Conservation (phyloP, 2,888 invertebrate species). For the Mechanitis mazaeus region DNA sequence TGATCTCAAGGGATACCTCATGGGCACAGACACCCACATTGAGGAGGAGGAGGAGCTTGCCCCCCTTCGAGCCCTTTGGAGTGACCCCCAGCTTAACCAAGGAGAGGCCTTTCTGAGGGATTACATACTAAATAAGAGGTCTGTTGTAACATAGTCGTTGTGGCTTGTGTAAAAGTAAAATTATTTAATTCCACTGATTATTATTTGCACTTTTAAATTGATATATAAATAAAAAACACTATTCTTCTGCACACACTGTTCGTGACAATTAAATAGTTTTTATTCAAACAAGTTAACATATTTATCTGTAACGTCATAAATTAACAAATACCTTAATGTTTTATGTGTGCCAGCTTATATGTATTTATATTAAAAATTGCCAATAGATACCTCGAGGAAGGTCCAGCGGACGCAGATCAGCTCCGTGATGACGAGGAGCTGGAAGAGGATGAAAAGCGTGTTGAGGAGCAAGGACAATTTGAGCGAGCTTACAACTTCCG, state of each 20-base stretch:
- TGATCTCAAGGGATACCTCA: conserved; percentile 83
- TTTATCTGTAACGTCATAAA: too few relatives aligned
- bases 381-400: conserved; percentile 62
- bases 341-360: too few relatives aligned
- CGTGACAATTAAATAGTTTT: too few relatives aligned
- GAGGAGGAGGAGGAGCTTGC: conserved; percentile 79
- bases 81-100: conserved; percentile 85
- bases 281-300: too few relatives aligned
- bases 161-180: not conserved
- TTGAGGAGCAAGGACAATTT: conserved; percentile 91
- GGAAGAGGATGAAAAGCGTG: conserved; percentile 84
- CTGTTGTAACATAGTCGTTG: conserved; percentile 19
- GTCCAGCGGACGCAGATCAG: conserved; percentile 54
- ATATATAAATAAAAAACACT: not conserved
- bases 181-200: not conserved
- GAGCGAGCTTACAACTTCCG: conserved; percentile 97
- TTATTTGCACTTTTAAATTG: too few relatives aligned
- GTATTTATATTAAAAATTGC: too few relatives aligned
- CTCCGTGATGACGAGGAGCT: conserved; percentile 62
- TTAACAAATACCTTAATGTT: too few relatives aligned
- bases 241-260: not conserved
- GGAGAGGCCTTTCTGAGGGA: conserved; percentile 94
- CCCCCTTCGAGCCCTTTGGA: conserved; percentile 90
- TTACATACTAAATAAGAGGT: conserved; percentile 91
- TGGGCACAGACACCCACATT: conserved; percentile 81